These are phyloP conservation scores for Carduelis carduelis DNA, from an alignment of 2,797 vertebrate species.

Conservation along the genomic window DNA sequence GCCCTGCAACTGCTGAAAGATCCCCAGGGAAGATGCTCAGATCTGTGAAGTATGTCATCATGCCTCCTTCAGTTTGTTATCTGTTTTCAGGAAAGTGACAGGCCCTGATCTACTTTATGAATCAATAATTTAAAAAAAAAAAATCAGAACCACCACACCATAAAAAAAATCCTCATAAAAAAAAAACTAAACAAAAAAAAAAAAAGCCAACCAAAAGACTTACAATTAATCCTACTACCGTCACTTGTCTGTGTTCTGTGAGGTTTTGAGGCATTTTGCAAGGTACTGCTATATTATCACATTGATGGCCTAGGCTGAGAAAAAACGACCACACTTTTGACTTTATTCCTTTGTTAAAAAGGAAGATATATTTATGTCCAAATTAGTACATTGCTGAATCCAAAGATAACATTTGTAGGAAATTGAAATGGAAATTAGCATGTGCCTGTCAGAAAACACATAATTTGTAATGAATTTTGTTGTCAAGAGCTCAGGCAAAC, in stretches of 20 bases:
- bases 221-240: neutral
- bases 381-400: slow-evolving; percentile 59
- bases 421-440: slow-evolving; percentile 60
- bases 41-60: neutral
- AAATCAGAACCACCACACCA: neutral
- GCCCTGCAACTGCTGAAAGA: neutral
- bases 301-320: neutral
- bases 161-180: neutral
- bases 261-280: neutral
- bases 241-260: neutral
- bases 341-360: slow-evolving; percentile 34
- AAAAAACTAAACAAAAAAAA: neutral
- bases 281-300: neutral
- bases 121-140: neutral
- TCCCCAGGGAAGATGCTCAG: neutral
- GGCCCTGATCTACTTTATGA: neutral
- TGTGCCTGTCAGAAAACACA: slow-evolving; percentile 63
- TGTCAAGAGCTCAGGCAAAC: slow-evolving; percentile 61
- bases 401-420: slow-evolving; percentile 63
- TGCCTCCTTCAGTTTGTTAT: neutral
- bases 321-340: neutral
- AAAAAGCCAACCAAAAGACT: neutral
- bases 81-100: neutral
- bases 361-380: slow-evolving; percentile 43
- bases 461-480: slow-evolving; percentile 63